Evolutionary conservation across 2,888 invertebrate genomes (phyloP).

Genomic region (Leucozona laternaria): DNA sequence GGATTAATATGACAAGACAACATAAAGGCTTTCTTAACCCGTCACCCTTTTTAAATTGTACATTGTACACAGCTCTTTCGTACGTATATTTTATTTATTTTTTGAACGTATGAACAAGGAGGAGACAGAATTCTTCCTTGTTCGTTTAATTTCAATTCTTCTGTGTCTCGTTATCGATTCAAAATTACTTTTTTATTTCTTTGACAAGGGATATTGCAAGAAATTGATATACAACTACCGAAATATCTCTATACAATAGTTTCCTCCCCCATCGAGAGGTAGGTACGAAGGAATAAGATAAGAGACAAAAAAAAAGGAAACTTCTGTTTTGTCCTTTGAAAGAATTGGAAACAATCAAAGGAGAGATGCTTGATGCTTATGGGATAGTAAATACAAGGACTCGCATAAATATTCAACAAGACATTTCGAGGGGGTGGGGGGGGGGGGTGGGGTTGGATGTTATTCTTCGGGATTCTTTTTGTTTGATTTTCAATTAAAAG

Average conservation of each 20-base stretch:
- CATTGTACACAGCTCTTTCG: background rate
- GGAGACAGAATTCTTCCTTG: background rate
- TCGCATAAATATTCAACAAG: conserved; percentile 63
- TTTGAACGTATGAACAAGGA: background rate
- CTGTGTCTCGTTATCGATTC: conserved; percentile 22
- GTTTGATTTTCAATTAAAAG: conserved; percentile 70
- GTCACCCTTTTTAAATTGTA: background rate
- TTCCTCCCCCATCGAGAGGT: conserved; percentile 24
- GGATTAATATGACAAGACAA: conserved; percentile 23
- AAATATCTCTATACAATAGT: conserved; percentile 19
- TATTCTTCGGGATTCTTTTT: conserved; percentile 49
- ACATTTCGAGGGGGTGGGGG: background rate
- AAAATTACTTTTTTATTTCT: conserved; percentile 34
- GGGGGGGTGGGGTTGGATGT: conserved; percentile 7
- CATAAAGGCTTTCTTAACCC: conserved; percentile 38
- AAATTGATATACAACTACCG: conserved; percentile 28
- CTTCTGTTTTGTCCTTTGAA: conserved; percentile 23
- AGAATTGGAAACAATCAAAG: conserved; percentile 31
- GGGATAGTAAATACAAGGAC: conserved; percentile 18
- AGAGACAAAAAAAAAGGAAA: background rate
- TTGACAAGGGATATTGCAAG: conserved; percentile 34
- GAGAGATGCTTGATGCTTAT: background rate
- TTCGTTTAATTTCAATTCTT: conserved; percentile 7
- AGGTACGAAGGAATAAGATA: background rate
- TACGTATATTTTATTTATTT: background rate